Evolutionary conservation across 2,113 vertebrate species (phyloP).

Genomic region (Pomatorhinus ruficollis): DNA sequence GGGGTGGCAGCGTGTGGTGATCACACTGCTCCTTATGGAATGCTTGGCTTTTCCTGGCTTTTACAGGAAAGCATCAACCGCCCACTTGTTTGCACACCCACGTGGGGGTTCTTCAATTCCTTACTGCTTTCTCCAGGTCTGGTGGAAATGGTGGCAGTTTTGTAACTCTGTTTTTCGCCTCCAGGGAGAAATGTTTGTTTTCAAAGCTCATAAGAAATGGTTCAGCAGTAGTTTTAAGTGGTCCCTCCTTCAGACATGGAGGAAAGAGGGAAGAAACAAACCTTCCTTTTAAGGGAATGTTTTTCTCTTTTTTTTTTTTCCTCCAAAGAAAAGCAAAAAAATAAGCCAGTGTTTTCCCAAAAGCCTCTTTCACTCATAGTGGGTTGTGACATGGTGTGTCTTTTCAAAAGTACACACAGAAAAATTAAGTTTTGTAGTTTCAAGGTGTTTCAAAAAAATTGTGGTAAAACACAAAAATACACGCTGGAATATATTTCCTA

Average conservation of each 20-base stretch:
- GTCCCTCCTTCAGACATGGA: not conserved
- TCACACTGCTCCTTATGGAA: not conserved
- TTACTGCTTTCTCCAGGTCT: not conserved
- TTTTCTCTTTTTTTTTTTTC: not conserved
- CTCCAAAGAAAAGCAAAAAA: not conserved
- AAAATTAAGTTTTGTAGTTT: not conserved
- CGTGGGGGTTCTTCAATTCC: not conserved
- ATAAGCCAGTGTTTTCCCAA: accelerated
- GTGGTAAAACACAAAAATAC: not conserved
- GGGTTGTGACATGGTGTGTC: not conserved
- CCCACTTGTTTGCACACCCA: not conserved
- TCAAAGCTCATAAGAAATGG: not conserved
- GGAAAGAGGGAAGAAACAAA: not conserved
- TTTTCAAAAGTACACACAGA: not conserved
- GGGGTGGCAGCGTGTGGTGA: conserved; percentile 45
- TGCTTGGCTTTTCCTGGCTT: not conserved
- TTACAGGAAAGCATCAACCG: not conserved
- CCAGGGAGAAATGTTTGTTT: not conserved
- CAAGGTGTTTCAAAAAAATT: not conserved
- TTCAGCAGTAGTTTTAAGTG: not conserved
- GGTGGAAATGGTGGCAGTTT: not conserved
- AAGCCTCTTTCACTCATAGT: not conserved
- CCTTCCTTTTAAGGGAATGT: not conserved
- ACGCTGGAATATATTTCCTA: not conserved
- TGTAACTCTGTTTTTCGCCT: not conserved